Conservation (phyloP, 2,113 vertebrate species). For the Herpetotheres cachinnans region DNA sequence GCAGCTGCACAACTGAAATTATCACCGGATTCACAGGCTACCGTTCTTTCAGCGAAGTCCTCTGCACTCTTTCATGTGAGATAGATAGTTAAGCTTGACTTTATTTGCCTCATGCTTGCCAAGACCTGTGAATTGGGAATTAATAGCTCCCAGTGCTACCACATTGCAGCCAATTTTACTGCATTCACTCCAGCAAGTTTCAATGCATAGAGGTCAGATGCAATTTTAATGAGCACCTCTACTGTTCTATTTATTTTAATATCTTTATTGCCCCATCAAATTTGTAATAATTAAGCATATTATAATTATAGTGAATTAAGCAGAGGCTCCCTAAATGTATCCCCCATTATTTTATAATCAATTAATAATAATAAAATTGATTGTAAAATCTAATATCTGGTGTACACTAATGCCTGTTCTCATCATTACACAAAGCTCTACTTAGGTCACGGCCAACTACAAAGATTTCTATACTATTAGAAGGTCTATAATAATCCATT, state of each 20-base stretch:
- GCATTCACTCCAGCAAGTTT: neutral
- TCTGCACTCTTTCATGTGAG: neutral
- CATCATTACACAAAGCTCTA: conserved; percentile 7
- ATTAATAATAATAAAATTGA: conserved; percentile 67
- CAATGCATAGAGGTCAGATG: conserved; percentile 23
- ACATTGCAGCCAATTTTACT: neutral
- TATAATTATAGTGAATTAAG: conserved; percentile 59
- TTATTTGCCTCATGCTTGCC: neutral
- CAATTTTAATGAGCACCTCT: conserved; percentile 59
- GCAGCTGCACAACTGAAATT: conserved; percentile 36
- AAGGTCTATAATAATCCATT: conserved; percentile 21
- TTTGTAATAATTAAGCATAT: conserved; percentile 56
- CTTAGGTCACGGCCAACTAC: neutral
- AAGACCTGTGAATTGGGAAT: conserved; percentile 16
- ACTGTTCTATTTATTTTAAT: conserved; percentile 58
- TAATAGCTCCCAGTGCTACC: neutral
- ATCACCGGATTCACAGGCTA: neutral
- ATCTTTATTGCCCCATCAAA: conserved; percentile 57
- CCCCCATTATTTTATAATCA: conserved; percentile 58
- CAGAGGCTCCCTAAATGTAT: conserved; percentile 25
- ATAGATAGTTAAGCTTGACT: neutral
- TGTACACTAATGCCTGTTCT: conserved; percentile 7
- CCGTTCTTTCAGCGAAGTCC: conserved; percentile 1
- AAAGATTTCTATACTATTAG: neutral
- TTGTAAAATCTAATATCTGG: conserved; percentile 43